Conservation (phyloP, 2,797 vertebrate species). For the Florisuga fusca region DNA sequence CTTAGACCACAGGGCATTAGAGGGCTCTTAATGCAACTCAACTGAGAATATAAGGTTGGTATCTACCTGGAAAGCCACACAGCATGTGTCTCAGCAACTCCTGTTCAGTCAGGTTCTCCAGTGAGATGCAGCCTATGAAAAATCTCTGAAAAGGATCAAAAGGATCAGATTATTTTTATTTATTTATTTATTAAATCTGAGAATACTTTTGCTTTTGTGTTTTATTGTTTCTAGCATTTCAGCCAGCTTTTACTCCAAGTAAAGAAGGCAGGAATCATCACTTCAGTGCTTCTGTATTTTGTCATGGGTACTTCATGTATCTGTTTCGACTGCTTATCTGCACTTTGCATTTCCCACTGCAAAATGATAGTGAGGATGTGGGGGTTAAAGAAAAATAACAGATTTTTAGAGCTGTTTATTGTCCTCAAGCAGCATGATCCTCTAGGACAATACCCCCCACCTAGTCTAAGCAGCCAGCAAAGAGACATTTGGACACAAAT, state of each 20-base stretch:
- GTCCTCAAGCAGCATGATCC: conserved; percentile 55
- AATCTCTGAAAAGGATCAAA: background rate
- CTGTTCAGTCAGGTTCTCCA: background rate
- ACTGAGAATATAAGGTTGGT: background rate
- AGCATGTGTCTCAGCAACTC: background rate
- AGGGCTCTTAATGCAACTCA: background rate
- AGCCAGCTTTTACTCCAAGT: background rate
- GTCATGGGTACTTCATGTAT: conserved; percentile 12
- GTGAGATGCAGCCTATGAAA: background rate
- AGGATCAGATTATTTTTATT: too few relatives aligned
- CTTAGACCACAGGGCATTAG: background rate
- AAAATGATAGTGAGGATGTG: conserved; percentile 52
- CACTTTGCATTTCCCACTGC: conserved; percentile 23
- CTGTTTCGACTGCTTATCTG: conserved; percentile 16
- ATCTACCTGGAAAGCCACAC: background rate
- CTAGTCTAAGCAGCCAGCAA: conserved; percentile 47
- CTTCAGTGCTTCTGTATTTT: conserved; percentile 21
- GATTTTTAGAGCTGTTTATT: conserved; percentile 59
- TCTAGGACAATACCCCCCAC: conserved; percentile 36
- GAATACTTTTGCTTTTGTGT: background rate
- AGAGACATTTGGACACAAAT: conserved; percentile 57
- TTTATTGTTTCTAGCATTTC: background rate
- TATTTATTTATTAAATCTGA: background rate
- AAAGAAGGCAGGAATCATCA: background rate
- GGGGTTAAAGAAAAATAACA: conserved; percentile 66